These are phyloP conservation scores for Papilio machaon DNA, from an alignment of 1,140 invertebrate genomes.

Conservation along the genomic window DNA sequence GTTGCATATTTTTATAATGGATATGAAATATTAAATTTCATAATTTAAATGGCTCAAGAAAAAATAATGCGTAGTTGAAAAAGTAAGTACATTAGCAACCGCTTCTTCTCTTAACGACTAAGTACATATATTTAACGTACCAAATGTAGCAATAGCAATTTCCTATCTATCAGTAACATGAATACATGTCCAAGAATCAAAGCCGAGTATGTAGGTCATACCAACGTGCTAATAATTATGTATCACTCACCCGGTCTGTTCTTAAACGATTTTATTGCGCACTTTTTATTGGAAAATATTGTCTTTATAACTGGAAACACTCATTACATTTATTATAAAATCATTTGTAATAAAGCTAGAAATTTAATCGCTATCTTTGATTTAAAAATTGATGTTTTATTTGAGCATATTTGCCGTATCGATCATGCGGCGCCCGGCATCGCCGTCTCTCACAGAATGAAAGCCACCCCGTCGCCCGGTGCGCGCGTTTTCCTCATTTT, in stretches of 20 bases:
- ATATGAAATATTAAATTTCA: background rate
- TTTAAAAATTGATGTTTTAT: conserved; percentile 53
- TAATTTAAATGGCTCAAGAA: background rate
- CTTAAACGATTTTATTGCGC: conserved; percentile 67
- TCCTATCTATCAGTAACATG: conserved; percentile 11
- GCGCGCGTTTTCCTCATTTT: conserved; percentile 78
- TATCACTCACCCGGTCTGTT: conserved; percentile 66
- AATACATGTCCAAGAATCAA: conserved; percentile 40
- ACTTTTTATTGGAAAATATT: conserved; percentile 51
- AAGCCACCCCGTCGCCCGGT: conserved; percentile 55
- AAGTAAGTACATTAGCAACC: background rate
- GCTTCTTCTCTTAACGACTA: background rate
- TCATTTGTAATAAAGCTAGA: conserved; percentile 22
- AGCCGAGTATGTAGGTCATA: conserved; percentile 70
- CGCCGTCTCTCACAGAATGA: conserved; percentile 69
- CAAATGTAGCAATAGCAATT: background rate
- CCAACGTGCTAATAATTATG: conserved; percentile 73
- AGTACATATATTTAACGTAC: background rate
- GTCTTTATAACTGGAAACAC: background rate
- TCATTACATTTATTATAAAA: background rate
- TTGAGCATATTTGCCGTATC: conserved; percentile 59
- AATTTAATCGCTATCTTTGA: conserved; percentile 44
- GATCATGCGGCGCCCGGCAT: conserved; percentile 76
- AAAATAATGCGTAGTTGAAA: background rate
- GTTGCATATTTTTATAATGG: background rate